These are phyloP conservation scores for Rhagologus leucostigma DNA, from an alignment of 2,113 vertebrate species.

Conservation along the genomic window DNA sequence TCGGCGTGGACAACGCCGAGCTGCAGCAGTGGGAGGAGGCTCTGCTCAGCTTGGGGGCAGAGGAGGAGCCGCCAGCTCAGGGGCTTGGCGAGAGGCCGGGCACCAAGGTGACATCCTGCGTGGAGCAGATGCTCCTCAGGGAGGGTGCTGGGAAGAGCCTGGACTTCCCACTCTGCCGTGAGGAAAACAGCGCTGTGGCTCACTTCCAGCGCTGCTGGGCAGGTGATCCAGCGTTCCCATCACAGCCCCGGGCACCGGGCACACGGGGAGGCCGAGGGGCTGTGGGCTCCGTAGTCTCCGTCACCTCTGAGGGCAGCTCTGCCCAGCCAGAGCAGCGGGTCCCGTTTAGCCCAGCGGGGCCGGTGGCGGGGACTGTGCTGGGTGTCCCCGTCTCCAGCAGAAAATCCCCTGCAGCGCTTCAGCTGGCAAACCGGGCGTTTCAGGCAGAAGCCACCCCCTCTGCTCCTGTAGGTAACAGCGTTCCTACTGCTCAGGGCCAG, in stretches of 20 bases:
- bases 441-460: background rate
- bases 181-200: background rate
- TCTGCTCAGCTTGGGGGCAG: conserved; percentile 53
- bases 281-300: background rate
- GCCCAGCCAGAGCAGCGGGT: background rate
- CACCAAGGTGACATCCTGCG: conserved; percentile 36
- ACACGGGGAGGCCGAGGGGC: background rate
- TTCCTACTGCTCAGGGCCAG: background rate
- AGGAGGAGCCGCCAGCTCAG: background rate
- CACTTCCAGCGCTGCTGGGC: background rate
- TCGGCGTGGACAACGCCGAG: background rate
- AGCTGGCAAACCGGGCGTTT: background rate
- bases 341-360: accelerated
- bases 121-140: conserved; percentile 49
- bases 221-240: background rate
- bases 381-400: background rate
- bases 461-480: background rate
- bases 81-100: conserved; percentile 42
- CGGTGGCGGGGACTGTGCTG: background rate
- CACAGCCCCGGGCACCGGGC: conserved; percentile 10
- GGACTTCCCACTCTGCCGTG: background rate
- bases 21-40: conserved; percentile 67
- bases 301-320: background rate
- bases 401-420: background rate
- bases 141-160: background rate